These are phyloP conservation scores for Diadumene lineata DNA, from an alignment of 92 coral and sea anemone species.

Conservation along the genomic window DNA sequence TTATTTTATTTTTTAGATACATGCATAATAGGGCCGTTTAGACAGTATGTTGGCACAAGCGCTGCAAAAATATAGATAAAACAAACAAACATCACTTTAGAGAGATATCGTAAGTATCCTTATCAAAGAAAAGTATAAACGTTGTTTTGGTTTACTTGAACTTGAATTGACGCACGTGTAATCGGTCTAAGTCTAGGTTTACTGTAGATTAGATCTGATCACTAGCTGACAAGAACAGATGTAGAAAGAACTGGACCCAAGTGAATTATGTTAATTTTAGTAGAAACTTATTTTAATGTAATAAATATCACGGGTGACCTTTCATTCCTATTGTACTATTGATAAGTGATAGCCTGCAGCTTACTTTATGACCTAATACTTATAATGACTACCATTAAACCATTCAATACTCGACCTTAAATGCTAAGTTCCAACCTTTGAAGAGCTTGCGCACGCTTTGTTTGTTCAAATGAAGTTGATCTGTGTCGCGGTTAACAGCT, in stretches of 20 bases:
- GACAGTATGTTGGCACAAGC: background rate
- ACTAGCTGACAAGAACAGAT: too few relatives aligned
- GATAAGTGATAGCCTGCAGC: background rate
- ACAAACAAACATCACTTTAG: background rate
- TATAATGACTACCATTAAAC: background rate
- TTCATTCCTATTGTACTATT: background rate
- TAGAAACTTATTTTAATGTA: too few relatives aligned
- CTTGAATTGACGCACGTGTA: too few relatives aligned
- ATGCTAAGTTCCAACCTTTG: constrained; percentile 2
- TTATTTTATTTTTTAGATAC: too few relatives aligned
- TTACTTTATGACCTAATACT: background rate
- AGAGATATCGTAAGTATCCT: background rate
- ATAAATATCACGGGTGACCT: too few relatives aligned
- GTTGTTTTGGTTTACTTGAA: too few relatives aligned
- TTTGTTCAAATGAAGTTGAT: background rate
- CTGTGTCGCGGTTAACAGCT: background rate
- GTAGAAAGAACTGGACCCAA: background rate
- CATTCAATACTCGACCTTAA: background rate
- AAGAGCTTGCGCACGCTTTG: constrained; percentile 9
- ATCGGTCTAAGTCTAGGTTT: too few relatives aligned
- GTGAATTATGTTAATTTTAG: background rate
- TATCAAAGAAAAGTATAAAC: background rate
- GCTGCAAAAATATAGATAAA: constrained; percentile 1
- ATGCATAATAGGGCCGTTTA: background rate
- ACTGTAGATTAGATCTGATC: too few relatives aligned